Percentiles rank a stretch among this genome's conserved stretches.
Conservation (phyloP, 2,797 vertebrate genomes). For the Hemitrygon akajei region DNA sequence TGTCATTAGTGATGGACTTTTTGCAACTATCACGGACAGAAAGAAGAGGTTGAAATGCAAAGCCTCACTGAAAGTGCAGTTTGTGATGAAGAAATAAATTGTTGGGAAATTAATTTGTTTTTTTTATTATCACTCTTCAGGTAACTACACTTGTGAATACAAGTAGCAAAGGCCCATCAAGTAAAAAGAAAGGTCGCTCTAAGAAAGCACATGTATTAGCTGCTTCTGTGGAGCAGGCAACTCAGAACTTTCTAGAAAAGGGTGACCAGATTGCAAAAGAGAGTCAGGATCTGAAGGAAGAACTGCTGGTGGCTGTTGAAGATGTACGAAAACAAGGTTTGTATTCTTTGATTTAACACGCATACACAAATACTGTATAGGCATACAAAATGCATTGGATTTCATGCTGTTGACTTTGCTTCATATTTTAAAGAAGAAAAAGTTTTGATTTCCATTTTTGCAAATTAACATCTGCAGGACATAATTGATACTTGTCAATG, state of each 20-base stretch:
- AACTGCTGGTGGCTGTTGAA: constrained; percentile 86
- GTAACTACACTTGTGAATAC: constrained; percentile 97
- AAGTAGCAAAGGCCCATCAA: constrained; percentile 93
- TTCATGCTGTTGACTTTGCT: neutral
- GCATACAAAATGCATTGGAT: neutral
- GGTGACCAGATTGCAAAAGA: constrained; percentile 97
- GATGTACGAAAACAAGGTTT: constrained; percentile 95
- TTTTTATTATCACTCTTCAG: constrained; percentile 50
- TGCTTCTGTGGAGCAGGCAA: constrained; percentile 95
- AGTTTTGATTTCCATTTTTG: neutral
- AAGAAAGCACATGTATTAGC: constrained; percentile 97
- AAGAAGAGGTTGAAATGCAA: neutral
- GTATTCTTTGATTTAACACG: constrained; percentile 18
- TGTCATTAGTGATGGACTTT: neutral
- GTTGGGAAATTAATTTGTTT: neutral
- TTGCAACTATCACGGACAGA: neutral
- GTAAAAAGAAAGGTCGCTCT: constrained; percentile 96
- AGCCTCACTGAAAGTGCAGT: constrained; percentile 40
- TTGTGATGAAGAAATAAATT: neutral
- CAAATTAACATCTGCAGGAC: neutral
- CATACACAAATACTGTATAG: neutral
- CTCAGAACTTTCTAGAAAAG: constrained; percentile 96
- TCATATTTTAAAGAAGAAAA: neutral
- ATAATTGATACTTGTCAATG: too few relatives aligned
- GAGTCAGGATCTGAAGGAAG: constrained; percentile 95